Base-by-base conservation (phyloP, 1,140 invertebrate genomes). In the Caligus rogercresseyi region DNA sequence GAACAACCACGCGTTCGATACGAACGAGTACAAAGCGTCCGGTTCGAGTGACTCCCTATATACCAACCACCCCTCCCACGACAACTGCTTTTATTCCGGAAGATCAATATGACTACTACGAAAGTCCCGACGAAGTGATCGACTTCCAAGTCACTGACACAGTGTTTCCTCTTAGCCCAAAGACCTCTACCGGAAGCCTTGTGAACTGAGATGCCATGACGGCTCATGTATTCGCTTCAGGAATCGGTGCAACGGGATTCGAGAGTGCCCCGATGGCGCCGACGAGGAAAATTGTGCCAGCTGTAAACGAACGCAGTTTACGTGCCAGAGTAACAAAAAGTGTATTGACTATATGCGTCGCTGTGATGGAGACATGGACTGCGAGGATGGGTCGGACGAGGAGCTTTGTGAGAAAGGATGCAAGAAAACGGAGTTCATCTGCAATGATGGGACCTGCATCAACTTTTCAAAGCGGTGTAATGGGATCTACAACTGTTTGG, bases 281-380 rank as follows among this genome's bases (percentile, higher is more conserved):
- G 57, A 60, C 43, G 57, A 60, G 57, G 14, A 43, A 3, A 25
- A 60, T 15, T 54, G 53, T 54, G 53, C 13, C 16, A 23, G 21
- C 21, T 60, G 23, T 60, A 20, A 60, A n/a, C 2, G 57, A 60
- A 60, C 26, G 70, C 86, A 92, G 71, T 92, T 89, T 70, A 89
- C 86, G 1, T 93, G 89, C 73, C 18, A 60, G 16, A 80, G 78
- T 51, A 88, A 89, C 69, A 87, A 87, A 13, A 83, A 78, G 77
- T 96, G 91, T 71, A 88, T 96, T 64, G 87, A 89, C 0, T 73
- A 76, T 0, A 76, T 77, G 0, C 93, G 88, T 87, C 82, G 81
- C 54, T 92, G 89, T 71, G 89, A 92, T 72, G 81, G 81, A 0
- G 82, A 86, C 64, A 76, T 75, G 31, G 89, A 96, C 71, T 95